phyloP scores from a whole-genome alignment of 2,888 invertebrate genomes.

The Euplexia lucipara region DNA sequence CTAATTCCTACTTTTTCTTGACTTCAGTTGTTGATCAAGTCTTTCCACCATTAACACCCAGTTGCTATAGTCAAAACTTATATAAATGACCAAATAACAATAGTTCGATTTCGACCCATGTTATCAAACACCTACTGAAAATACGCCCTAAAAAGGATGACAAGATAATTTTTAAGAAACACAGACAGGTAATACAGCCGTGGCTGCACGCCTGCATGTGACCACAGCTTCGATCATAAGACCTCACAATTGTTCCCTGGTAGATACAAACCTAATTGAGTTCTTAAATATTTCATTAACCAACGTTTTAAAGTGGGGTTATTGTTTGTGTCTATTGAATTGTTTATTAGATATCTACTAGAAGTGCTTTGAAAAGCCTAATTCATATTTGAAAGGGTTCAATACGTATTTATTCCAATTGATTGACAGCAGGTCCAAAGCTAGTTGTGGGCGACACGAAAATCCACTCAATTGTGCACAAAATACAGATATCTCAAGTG shows the following conservation, averaged over 20 bases:
- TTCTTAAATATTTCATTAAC: slow-evolving; percentile 27
- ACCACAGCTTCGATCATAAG: too few relatives aligned
- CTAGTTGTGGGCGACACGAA: slow-evolving; percentile 71
- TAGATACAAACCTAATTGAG: slow-evolving; percentile 9
- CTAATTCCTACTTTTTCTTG: too few relatives aligned
- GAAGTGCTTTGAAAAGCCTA: slow-evolving; percentile 31
- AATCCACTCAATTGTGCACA: slow-evolving; percentile 69
- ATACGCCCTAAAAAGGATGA: too few relatives aligned
- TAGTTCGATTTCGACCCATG: too few relatives aligned
- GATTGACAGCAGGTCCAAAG: slow-evolving; percentile 69
- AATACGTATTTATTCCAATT: slow-evolving; percentile 63
- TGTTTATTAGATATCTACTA: slow-evolving; percentile 23
- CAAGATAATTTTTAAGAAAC: too few relatives aligned
- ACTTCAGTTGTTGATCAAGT: too few relatives aligned
- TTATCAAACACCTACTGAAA: too few relatives aligned
- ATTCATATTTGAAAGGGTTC: slow-evolving; percentile 65
- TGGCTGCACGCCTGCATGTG: too few relatives aligned
- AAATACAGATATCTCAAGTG: slow-evolving; percentile 37
- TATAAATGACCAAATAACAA: too few relatives aligned
- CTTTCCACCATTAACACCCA: too few relatives aligned
- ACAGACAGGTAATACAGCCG: too few relatives aligned
- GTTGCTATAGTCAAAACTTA: too few relatives aligned
- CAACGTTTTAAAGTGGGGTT: slow-evolving; percentile 11
- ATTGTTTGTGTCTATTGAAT: slow-evolving; percentile 31
- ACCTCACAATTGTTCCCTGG: background rate